Evolutionary conservation across 2,113 vertebrate species (phyloP).

Genomic region (Elanoides forficatus): DNA sequence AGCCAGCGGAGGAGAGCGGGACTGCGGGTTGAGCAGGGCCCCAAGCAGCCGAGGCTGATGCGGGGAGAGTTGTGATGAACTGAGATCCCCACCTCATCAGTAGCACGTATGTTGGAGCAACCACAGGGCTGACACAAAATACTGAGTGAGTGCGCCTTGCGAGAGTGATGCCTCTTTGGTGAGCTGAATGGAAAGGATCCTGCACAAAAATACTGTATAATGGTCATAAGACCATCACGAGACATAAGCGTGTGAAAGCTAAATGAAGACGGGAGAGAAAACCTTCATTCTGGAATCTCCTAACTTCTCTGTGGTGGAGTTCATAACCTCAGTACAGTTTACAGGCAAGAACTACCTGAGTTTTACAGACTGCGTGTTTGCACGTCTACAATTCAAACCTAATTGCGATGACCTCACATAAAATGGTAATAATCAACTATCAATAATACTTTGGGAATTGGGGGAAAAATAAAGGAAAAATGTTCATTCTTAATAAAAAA

Average conservation of each 20-base stretch:
- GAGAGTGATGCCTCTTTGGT: accelerated
- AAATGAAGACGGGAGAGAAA: neutral
- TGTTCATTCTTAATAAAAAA: neutral
- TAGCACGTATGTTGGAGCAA: neutral
- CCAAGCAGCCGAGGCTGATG: accelerated
- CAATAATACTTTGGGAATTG: neutral
- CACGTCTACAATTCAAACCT: neutral
- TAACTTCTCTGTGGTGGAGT: neutral
- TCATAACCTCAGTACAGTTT: neutral
- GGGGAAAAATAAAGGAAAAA: neutral
- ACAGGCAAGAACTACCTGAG: neutral
- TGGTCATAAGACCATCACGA: neutral
- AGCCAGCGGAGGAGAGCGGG: neutral
- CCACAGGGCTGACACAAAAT: accelerated
- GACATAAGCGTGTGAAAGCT: neutral
- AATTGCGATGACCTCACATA: neutral
- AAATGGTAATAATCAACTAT: conserved; percentile 8
- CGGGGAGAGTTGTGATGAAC: accelerated
- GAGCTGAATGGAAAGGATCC: neutral
- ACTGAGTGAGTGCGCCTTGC: neutral
- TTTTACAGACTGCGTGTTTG: neutral
- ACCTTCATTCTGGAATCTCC: neutral
- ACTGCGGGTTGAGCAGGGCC: neutral
- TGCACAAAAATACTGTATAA: neutral
- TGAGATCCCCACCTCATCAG: neutral